Conservation (phyloP, 2,113 vertebrate genomes). For the Ovis aries region DNA sequence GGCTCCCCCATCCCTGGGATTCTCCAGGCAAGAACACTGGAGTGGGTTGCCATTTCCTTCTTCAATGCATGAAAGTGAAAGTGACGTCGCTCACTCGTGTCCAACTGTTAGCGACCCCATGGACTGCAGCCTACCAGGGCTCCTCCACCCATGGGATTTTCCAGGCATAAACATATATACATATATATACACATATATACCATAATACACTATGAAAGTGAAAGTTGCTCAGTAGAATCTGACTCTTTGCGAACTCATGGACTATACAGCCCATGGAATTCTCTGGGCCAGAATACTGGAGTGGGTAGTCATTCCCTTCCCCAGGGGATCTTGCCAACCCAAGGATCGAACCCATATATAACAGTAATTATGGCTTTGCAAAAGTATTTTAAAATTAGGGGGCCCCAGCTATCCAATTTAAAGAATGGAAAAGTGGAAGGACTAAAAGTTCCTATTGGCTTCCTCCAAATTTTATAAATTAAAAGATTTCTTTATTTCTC, state of each 20-base stretch:
- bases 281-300: background rate
- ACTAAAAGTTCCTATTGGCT: background rate
- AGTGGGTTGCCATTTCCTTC: too few species aligned
- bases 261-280: background rate
- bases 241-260: background rate
- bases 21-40: too few species aligned
- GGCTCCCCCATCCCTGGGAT: too few species aligned
- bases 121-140: too few species aligned
- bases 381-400: background rate
- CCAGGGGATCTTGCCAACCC: background rate
- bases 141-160: too few species aligned
- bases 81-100: too few species aligned
- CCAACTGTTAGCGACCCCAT: too few species aligned
- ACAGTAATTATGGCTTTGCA: background rate
- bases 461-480: slow-evolving; percentile 20
- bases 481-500: slow-evolving; percentile 17
- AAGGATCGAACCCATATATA: background rate
- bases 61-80: too few species aligned
- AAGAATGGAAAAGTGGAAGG: background rate
- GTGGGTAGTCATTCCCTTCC: background rate
- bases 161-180: too few species aligned
- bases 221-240: background rate
- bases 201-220: background rate
- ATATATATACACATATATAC: fast-evolving
- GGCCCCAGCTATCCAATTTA: background rate